Percentiles rank a stretch among this genome's conserved stretches.
phyloP scores from a whole-genome alignment of 2,888 invertebrate genomes.

The Acanthosepion pharaonis region DNA sequence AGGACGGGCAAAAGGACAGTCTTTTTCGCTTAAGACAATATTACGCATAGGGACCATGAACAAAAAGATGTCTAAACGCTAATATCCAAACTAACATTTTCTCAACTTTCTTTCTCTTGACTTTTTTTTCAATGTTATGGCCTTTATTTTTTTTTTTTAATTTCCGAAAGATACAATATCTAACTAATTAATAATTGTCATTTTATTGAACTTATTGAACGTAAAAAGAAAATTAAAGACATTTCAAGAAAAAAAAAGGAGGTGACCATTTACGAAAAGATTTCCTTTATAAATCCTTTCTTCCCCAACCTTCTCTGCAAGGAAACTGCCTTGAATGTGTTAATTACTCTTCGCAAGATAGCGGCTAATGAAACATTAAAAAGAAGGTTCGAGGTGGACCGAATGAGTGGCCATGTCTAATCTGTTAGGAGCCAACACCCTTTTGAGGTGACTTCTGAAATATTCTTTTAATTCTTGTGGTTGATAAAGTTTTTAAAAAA shows the following conservation, averaged over 20 bases:
- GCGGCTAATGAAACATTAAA: conserved; percentile 20
- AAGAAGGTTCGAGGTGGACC: neutral
- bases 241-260: neutral
- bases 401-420: neutral
- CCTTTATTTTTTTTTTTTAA: neutral
- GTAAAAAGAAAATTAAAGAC: neutral
- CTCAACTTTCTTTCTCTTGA: too few species aligned
- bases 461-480: neutral
- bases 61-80: too few species aligned
- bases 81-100: too few species aligned
- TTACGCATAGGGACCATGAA: too few species aligned
- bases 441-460: neutral
- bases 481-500: neutral
- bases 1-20: too few species aligned
- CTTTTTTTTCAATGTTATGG: too few species aligned
- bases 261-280: neutral
- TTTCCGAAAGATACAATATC: neutral
- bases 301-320: neutral
- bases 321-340: neutral
- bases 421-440: neutral
- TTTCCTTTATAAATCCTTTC: neutral
- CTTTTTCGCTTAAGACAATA: too few species aligned
- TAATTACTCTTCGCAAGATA: neutral
- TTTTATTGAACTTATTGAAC: neutral
- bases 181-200: neutral